These are phyloP conservation scores for Thymelicus acteon DNA, from an alignment of 2,888 invertebrate species.

Conservation along the genomic window DNA sequence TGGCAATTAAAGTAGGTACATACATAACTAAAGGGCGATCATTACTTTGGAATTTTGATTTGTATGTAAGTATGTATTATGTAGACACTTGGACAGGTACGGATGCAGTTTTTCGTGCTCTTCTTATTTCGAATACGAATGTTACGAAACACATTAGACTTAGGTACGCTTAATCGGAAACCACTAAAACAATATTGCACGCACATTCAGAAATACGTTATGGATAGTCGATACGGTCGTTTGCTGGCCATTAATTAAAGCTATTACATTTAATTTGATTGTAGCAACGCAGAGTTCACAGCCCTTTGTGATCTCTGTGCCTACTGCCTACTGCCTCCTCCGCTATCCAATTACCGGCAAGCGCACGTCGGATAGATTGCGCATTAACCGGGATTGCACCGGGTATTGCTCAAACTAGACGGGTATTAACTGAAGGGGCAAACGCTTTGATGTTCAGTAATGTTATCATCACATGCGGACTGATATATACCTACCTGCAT, in stretches of 20 bases:
- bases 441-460: constrained; percentile 67
- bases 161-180: constrained; percentile 21
- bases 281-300: constrained; percentile 67
- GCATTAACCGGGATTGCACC: constrained; percentile 63
- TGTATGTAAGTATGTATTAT: neutral
- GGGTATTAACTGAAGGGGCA: constrained; percentile 66
- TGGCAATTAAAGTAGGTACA: constrained; percentile 28
- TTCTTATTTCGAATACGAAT: neutral
- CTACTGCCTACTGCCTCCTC: constrained; percentile 24
- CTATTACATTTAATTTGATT: constrained; percentile 81
- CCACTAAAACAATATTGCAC: constrained; percentile 30
- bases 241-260: constrained; percentile 73
- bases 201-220: constrained; percentile 33
- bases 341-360: constrained; percentile 45
- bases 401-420: constrained; percentile 73
- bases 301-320: constrained; percentile 54
- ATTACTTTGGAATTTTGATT: constrained; percentile 4
- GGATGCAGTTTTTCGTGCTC: neutral
- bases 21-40: constrained; percentile 22
- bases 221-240: constrained; percentile 56
- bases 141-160: neutral
- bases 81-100: no score
- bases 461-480: constrained; percentile 37
- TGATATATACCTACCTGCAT: neutral
- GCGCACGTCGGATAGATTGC: constrained; percentile 59